Conservation (phyloP, 2,797 vertebrate species). For the Ataeniobius toweri region DNA sequence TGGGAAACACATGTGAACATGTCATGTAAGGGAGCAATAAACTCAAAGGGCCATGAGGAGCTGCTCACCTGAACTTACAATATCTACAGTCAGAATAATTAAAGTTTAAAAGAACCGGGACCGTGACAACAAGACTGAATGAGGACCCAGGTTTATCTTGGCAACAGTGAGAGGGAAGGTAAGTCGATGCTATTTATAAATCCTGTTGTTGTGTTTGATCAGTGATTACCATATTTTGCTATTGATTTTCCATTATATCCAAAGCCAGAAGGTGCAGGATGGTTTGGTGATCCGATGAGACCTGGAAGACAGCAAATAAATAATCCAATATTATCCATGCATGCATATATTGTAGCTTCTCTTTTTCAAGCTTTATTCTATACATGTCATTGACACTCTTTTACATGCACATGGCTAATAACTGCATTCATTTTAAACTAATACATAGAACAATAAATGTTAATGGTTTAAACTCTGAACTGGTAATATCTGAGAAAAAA, state of each 20-base stretch:
- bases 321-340: background rate
- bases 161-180: background rate
- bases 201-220: background rate
- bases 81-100: background rate
- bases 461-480: background rate
- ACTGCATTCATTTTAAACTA: background rate
- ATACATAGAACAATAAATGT: background rate
- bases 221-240: constrained; percentile 54
- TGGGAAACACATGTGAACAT: no score
- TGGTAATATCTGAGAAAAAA: background rate
- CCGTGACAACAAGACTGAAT: no score
- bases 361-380: background rate
- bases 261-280: constrained; percentile 51
- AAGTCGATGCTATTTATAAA: background rate
- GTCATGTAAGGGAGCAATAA: no score
- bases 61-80: background rate
- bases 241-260: constrained; percentile 47
- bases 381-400: background rate
- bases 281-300: constrained; percentile 55
- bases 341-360: background rate
- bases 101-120: background rate
- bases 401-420: background rate
- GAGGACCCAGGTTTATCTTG: no score
- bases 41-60: no score
- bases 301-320: constrained; percentile 46